Conservation (phyloP, 2,888 invertebrate species). For the Dione juno region DNA sequence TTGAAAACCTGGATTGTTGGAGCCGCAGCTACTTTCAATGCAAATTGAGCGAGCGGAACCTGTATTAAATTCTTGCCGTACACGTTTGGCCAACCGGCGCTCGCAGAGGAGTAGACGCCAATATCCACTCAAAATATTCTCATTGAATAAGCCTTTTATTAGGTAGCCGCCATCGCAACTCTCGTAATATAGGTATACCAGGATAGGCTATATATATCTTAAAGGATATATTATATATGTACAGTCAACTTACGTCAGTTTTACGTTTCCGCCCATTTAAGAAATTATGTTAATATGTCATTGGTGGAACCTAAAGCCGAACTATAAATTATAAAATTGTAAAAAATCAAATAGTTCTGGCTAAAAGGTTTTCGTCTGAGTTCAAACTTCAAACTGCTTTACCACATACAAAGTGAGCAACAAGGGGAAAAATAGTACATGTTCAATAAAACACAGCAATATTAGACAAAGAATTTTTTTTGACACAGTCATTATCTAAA, state of each 20-base stretch:
- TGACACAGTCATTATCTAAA: not conserved
- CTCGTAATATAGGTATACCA: not conserved
- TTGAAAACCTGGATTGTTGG: constrained; percentile 38
- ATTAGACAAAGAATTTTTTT: no score
- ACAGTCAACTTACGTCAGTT: no score
- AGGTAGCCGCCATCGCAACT: not conserved
- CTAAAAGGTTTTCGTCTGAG: no score
- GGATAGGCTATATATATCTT: not conserved
- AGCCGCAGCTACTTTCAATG: constrained; percentile 50
- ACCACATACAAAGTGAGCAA: no score
- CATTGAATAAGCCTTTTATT: constrained; percentile 18
- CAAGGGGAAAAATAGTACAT: no score
- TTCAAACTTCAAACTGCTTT: no score
- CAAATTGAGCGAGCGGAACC: constrained; percentile 51
- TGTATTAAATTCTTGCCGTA: constrained; percentile 47
- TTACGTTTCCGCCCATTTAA: no score
- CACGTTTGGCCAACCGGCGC: constrained; percentile 28
- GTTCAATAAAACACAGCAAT: no score
- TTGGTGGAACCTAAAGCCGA: not conserved
- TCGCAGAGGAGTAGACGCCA: constrained; percentile 7
- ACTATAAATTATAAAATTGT: not conserved
- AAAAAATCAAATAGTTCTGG: no score
- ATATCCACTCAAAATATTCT: constrained; percentile 7
- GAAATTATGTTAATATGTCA: no score
- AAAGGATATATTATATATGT: no score